Conservation (phyloP, 1,140 invertebrate species). For the Melanaphis sacchari region DNA sequence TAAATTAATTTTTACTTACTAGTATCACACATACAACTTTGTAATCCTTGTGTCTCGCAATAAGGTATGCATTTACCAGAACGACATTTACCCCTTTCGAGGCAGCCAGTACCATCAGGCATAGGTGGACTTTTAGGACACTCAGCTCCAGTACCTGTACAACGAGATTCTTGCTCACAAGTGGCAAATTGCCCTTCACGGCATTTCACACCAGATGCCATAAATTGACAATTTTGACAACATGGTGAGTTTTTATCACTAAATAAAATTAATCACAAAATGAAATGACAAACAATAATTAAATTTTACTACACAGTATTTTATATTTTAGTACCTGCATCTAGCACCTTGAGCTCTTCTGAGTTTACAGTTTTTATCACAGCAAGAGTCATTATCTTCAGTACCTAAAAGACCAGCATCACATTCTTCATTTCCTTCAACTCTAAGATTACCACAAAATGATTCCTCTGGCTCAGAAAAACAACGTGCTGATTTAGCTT, state of each 20-base stretch:
- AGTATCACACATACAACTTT: slow-evolving; percentile 94
- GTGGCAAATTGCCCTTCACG: slow-evolving; percentile 86
- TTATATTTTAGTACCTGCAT: slow-evolving; percentile 71
- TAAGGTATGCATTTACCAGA: slow-evolving; percentile 88
- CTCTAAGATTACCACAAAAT: slow-evolving; percentile 91
- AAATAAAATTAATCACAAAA: slow-evolving; percentile 61
- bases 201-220: slow-evolving; percentile 81
- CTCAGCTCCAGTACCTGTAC: slow-evolving; percentile 74
- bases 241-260: slow-evolving; percentile 95
- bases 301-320: neutral
- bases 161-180: slow-evolving; percentile 87
- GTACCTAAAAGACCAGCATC: slow-evolving; percentile 91
- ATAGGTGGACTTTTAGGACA: slow-evolving; percentile 86
- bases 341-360: slow-evolving; percentile 79
- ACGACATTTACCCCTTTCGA: slow-evolving; percentile 86
- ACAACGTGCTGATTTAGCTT: slow-evolving; percentile 89
- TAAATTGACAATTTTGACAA: slow-evolving; percentile 87
- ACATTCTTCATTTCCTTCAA: slow-evolving; percentile 94
- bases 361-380: slow-evolving; percentile 90
- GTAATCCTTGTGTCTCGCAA: slow-evolving; percentile 89
- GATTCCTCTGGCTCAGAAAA: slow-evolving; percentile 94
- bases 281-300: neutral
- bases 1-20: slow-evolving; percentile 68
- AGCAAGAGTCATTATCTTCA: slow-evolving; percentile 90
- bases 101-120: slow-evolving; percentile 83